Percentiles rank a stretch among this genome's conserved stretches.
Evolutionary conservation across 2,888 invertebrate species (phyloP).

Genomic region (Dysmachus trigonus): DNA sequence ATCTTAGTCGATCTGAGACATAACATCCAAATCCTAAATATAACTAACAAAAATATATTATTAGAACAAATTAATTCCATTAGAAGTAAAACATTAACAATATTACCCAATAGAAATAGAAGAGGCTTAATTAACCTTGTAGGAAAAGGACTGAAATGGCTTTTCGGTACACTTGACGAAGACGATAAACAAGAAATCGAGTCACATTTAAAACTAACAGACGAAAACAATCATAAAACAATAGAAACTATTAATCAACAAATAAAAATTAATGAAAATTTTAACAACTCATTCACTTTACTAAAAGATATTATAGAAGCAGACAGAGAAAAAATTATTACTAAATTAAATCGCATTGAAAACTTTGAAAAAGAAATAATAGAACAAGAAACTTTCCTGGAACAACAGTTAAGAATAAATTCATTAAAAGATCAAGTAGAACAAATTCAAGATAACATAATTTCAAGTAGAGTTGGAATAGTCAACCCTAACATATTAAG

Average conservation of each 20-base stretch:
- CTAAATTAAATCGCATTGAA: neutral
- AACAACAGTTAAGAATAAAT: slow-evolving; percentile 45
- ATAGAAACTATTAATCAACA: slow-evolving; percentile 42
- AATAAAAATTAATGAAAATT: slow-evolving; percentile 44
- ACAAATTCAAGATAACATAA: slow-evolving; percentile 48
- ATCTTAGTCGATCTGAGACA: neutral
- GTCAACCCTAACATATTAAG: slow-evolving; percentile 47
- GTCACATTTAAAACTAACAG: slow-evolving; percentile 28
- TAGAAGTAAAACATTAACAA: slow-evolving; percentile 2
- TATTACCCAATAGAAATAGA: slow-evolving; percentile 28
- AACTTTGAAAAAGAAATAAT: slow-evolving; percentile 4
- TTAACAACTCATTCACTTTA: too few relatives aligned
- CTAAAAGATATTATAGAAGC: slow-evolving; percentile 40
- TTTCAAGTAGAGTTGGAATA: slow-evolving; percentile 45
- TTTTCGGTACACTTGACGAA: slow-evolving; percentile 42
- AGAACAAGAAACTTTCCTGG: neutral
- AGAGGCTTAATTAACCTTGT: slow-evolving; percentile 34
- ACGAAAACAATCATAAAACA: slow-evolving; percentile 42
- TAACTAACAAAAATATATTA: neutral
- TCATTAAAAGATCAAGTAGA: slow-evolving; percentile 42
- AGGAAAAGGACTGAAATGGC: slow-evolving; percentile 13
- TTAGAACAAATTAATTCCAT: slow-evolving; percentile 7
- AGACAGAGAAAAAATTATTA: too few relatives aligned
- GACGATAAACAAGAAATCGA: slow-evolving; percentile 37
- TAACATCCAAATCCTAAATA: neutral